Evolutionary conservation across 1,140 invertebrate species (phyloP), one percentile per base, ranked within the genome.

Genomic region (Aphis gossypii): DNA sequence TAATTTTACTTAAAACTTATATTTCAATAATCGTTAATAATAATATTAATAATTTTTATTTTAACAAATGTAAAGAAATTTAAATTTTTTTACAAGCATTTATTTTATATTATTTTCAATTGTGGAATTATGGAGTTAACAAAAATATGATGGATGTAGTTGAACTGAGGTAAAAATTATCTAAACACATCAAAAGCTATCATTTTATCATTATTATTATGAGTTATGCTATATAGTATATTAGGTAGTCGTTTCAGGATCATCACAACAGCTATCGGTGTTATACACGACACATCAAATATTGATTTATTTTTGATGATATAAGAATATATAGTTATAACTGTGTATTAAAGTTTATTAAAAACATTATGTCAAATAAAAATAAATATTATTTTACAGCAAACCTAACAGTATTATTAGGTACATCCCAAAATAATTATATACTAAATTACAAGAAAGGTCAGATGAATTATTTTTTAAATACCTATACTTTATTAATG

Each of bases 231-330:
- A 82, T 35, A n/a, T n/a, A n/a, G n/a, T n/a, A n/a, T n/a, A 35
- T 38, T 83, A 83, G 76, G 20, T 23, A 76, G 60, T 83, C 35
- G 2, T 38, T 83, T 35, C 2, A 83, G 76, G 21, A 83, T 83
- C 0, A 38, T 38, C n/a, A 35, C 76, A 83, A 2, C 21, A 35
- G 20, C 60, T n/a, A 18, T 20, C 60, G 14, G 14, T 5, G 35
- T 83, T 23, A 9, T 23, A 83, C 76, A 83, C 76, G 21, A 38
- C 60, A 83, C 76, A 83, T 38, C 0, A 38, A 38, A 83, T 83
- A 83, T 83, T 38, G 76, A 83, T 83, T 83, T 83, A 21, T 83
- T 83, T 83, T 83, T 83, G 6, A 83, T 83, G 76, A 23, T 38
- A 38, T 83, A 38, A 38, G 21, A 83, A 83, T 38, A 83, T 83